Evolutionary conservation across 2,113 vertebrate genomes (phyloP), one percentile per base, ranked within the genome.

Genomic region (Proterorhinus semilunaris): DNA sequence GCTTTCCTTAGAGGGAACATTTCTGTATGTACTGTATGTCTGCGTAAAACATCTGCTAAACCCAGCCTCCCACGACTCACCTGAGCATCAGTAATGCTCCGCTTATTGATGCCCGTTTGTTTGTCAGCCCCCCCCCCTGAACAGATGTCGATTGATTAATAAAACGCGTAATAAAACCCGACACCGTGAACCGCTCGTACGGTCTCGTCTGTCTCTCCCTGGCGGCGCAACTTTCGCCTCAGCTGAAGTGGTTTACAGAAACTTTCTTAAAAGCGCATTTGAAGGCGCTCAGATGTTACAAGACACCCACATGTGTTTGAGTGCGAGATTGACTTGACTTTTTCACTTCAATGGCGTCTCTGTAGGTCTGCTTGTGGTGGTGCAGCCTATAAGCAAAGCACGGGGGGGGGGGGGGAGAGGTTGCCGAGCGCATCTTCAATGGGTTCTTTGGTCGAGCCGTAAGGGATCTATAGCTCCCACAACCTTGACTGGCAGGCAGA

Each of bases 241-340:
- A 62, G 85, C 88, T 90, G 84, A 90, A 81, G 87, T 82, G 78
- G 81, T 87, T 89, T 86, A 82, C 68, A 69, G 89, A 81, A 90
- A 91, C 89, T 91, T 91, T 89, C 88, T 87, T 80, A 81, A 90
- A 90, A 88, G 87, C 62, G 13, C 74, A 89, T 91, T 89, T 89
- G 89, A 91, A 91, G 83, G 80, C 81, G 76, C 77, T 89, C 77
- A 82, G 88, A 88, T 88, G 87, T 88, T 85, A 82, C 84, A 87
- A 88, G 86, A 84, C 90, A 86, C 88, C 89, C 90, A 90, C 89
- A 81, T 84, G 75, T 78, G 71, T 81, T 65, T 83, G 82, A 82
- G 75, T 59, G 79, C 77, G 76, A 81, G 88, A 89, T 90, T 85
- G 87, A 87, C 86, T 89, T 83, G 78, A 90, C 88, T 90, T 70